A percentile compares a stretch with the other conserved stretches of the same genome.
These are phyloP conservation scores for Drosophila baimaii DNA, from an alignment of 1,140 invertebrate species.

Conservation along the genomic window DNA sequence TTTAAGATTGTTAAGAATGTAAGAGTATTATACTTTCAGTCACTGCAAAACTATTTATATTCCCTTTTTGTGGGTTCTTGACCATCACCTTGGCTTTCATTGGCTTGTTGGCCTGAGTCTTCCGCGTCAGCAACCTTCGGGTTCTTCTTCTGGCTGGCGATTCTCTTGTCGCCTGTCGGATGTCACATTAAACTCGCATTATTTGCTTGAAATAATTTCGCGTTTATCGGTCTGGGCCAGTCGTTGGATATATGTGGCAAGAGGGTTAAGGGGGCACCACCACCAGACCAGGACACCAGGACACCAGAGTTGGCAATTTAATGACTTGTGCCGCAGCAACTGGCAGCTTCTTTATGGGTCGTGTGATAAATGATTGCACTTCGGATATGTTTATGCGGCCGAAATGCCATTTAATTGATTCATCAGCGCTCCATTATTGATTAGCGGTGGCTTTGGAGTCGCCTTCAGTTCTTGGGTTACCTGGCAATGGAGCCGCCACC, in stretches of 20 bases:
- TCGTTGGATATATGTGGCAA: constrained; percentile 29
- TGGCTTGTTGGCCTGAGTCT: constrained; percentile 41
- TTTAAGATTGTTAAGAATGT: too few species aligned
- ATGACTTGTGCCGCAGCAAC: constrained; percentile 52
- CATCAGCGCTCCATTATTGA: constrained; percentile 66
- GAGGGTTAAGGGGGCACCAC: constrained; percentile 3
- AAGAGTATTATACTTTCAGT: constrained; percentile 14
- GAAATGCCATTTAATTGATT: constrained; percentile 77
- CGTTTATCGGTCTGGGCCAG: constrained; percentile 55
- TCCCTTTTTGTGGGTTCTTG: constrained; percentile 8
- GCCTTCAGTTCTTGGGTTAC: constrained; percentile 48
- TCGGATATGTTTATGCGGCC: constrained; percentile 22
- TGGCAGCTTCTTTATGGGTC: constrained; percentile 45
- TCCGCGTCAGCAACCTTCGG: background rate
- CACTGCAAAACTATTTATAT: background rate
- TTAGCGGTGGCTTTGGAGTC: constrained; percentile 18
- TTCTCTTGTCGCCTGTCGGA: constrained; percentile 69
- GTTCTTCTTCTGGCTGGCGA: constrained; percentile 19
- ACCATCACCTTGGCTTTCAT: constrained; percentile 50
- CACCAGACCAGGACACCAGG: background rate
- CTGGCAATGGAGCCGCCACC: constrained; percentile 28
- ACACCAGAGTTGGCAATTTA: constrained; percentile 30
- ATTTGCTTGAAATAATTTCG: constrained; percentile 80
- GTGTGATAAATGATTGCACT: constrained; percentile 58
- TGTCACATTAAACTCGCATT: constrained; percentile 79